These are phyloP conservation scores for Apeira syringaria DNA, from an alignment of 2,888 invertebrate genomes.

Conservation along the genomic window DNA sequence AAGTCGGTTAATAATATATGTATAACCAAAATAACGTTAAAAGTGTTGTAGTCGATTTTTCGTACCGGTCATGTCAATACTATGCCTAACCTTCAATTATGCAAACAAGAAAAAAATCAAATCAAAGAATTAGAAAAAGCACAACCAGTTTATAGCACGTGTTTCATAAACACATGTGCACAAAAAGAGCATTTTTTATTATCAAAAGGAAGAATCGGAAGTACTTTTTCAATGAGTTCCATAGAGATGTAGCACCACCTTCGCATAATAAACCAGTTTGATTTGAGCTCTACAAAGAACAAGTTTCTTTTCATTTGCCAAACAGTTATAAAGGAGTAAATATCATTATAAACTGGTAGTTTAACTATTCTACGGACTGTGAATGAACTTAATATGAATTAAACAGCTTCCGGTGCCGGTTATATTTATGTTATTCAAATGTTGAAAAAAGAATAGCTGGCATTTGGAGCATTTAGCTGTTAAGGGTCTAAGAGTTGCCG, in stretches of 20 bases:
- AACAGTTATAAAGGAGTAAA: conserved; percentile 1
- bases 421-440: conserved; percentile 29
- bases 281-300: conserved; percentile 13
- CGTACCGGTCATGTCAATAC: conserved; percentile 25
- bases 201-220: conserved; percentile 54
- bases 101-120: conserved; percentile 28
- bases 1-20: too few species aligned
- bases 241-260: conserved; percentile 17
- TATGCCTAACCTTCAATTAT: conserved; percentile 19
- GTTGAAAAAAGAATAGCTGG: too few species aligned
- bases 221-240: conserved; percentile 32
- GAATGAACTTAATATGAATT: conserved; percentile 27
- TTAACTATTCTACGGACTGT: conserved; percentile 20
- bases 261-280: conserved; percentile 10
- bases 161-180: conserved; percentile 45
- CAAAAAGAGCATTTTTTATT: conserved; percentile 39
- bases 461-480: too few species aligned
- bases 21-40: too few species aligned
- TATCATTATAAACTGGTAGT: neutral
- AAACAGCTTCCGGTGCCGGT: conserved; percentile 30
- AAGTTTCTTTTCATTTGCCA: conserved; percentile 10
- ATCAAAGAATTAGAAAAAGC: conserved; percentile 38
- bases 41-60: too few species aligned
- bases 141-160: conserved; percentile 46
- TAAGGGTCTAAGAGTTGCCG: too few species aligned